phyloP scores from a whole-genome alignment of 1,140 invertebrate species.

The Zaprionus tsacasi region DNA sequence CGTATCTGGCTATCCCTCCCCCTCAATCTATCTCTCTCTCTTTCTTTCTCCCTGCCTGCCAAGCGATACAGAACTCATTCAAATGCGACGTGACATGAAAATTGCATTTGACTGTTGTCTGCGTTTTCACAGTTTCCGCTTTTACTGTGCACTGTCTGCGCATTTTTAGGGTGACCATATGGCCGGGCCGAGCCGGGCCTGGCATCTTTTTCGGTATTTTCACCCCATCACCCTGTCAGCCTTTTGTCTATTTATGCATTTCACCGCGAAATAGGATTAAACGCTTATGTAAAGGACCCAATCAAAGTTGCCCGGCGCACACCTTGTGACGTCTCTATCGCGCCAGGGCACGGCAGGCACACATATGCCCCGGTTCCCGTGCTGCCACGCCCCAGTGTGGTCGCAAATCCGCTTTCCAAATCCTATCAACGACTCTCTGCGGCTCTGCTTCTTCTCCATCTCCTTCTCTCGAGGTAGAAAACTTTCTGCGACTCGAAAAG shows the following conservation, averaged over 20 bases:
- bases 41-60: neutral
- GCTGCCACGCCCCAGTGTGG: slow-evolving; percentile 5
- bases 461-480: slow-evolving; percentile 16
- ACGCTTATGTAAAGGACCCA: slow-evolving; percentile 82
- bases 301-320: slow-evolving; percentile 76
- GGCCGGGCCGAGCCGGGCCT: slow-evolving; percentile 7
- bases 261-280: slow-evolving; percentile 84
- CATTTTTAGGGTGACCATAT: slow-evolving; percentile 57
- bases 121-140: slow-evolving; percentile 21
- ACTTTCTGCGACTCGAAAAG: slow-evolving; percentile 55
- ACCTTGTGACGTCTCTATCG: slow-evolving; percentile 74
- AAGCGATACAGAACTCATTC: slow-evolving; percentile 39
- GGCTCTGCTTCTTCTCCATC: neutral
- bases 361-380: slow-evolving; percentile 70
- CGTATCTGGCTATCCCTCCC: neutral
- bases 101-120: slow-evolving; percentile 75
- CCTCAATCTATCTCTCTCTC: neutral
- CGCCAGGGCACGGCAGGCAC: neutral
- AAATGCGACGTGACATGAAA: slow-evolving; percentile 79
- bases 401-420: slow-evolving; percentile 74
- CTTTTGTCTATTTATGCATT: slow-evolving; percentile 83
- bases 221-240: slow-evolving; percentile 31
- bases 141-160: slow-evolving; percentile 26
- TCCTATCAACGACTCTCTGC: slow-evolving; percentile 59
- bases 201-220: slow-evolving; percentile 60